Conservation (phyloP, 2,888 invertebrate species). For the Micropterix aruncella region DNA sequence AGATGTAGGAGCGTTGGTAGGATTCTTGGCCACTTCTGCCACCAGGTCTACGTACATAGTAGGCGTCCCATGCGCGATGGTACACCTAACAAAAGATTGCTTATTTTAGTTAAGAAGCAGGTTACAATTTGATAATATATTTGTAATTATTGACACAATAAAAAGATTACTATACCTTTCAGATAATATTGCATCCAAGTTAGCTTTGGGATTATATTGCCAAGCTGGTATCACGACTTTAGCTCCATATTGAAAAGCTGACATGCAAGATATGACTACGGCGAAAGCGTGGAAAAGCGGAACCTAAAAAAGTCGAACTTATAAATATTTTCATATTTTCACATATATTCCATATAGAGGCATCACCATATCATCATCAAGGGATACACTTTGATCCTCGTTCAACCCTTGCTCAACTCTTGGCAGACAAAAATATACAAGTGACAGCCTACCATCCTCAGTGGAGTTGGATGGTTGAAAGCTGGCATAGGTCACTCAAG, state of each 20-base stretch:
- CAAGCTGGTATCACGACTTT: constrained; percentile 46
- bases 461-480: too few relatives aligned
- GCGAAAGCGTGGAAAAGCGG: constrained; percentile 82
- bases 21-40: constrained; percentile 19
- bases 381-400: too few relatives aligned
- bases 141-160: too few relatives aligned
- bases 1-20: constrained; percentile 26
- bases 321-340: too few relatives aligned
- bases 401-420: too few relatives aligned
- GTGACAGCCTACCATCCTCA: too few relatives aligned
- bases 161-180: constrained; percentile 53
- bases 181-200: constrained; percentile 47
- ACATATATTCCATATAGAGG: too few relatives aligned
- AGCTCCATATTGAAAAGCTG: constrained; percentile 43
- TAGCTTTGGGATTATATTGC: constrained; percentile 44
- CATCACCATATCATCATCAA: too few relatives aligned
- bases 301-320: constrained; percentile 35
- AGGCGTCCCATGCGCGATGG: constrained; percentile 63
- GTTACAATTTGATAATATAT: too few relatives aligned
- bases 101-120: too few relatives aligned
- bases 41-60: constrained; percentile 79
- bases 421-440: too few relatives aligned
- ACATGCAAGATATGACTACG: constrained; percentile 46
- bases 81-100: constrained; percentile 56
- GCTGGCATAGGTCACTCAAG: too few relatives aligned